Evolutionary conservation across 2,113 vertebrate genomes (phyloP), one percentile per base, ranked within the genome.

Genomic region (Psephotus haematonotus): DNA sequence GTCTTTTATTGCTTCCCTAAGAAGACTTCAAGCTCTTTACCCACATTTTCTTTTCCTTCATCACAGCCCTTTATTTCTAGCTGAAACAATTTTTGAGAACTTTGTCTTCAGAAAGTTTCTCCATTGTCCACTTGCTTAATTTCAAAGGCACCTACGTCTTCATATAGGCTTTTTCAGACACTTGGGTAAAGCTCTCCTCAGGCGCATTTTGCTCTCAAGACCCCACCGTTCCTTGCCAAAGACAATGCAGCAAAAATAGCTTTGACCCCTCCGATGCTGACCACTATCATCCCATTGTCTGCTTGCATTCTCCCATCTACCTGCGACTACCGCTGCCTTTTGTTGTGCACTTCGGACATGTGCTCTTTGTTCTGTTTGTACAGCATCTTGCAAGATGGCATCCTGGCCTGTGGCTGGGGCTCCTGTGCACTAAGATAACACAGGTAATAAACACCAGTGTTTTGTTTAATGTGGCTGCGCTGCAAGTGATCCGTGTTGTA

Each of bases 321-420:
- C 88, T 96, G 88, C 5, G 1, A 24, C 67, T 59, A 31, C 55
- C 7, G 86, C 63, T 14, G 35, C 6, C 96, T 94, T 83, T 95
- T 95, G 94, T 95, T 88, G 17, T 1, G 9, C 6, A 27, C 92
- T 82, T 57, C 8, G 63, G 71, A 83, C 92, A 86, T 69, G 88
- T 77, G 92, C 71, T 95, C 96, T 96, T 95, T 96, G 94, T 96
- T 96, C 96, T 52, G 67, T 72, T 93, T 33, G 63, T 24, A 88
- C 86, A 59, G 88, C 88, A 77, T 74, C 82, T 35, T 37, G 86
- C 86, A 93, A 96, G 92, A 96, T 93, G 92, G 94, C 96, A 97
- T 62, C 96, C 92, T 25, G 7, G 63, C 1, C 90, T 18, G 67
- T 16, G 90, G 7, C 82, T 12, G 75, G 74, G 77, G 69, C 60